These are phyloP conservation scores for Entomobrya multifasciata DNA, from an alignment of 2,888 invertebrate species.

Conservation along the genomic window DNA sequence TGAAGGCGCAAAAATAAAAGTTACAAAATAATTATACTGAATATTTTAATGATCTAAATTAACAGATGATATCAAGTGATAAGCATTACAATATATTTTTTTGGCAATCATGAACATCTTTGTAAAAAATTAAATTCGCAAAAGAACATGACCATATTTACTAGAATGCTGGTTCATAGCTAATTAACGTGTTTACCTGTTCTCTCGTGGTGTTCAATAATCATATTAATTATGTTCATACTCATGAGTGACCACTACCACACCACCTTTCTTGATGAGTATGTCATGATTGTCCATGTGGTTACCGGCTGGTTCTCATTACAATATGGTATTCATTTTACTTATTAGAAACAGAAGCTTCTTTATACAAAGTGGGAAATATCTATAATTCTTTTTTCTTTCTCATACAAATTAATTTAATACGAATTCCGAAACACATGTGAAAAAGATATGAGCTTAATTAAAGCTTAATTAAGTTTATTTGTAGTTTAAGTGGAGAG, in stretches of 20 bases:
- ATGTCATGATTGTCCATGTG: too few species aligned
- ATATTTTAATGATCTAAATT: not conserved
- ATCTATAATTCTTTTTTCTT: too few species aligned
- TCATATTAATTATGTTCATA: not conserved
- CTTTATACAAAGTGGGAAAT: too few species aligned
- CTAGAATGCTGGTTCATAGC: too few species aligned
- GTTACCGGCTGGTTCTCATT: not conserved
- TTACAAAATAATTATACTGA: not conserved
- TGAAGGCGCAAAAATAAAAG: not conserved
- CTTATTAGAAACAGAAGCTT: too few species aligned
- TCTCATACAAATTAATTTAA: not conserved
- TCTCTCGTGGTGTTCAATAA: conserved; percentile 4
- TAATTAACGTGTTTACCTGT: too few species aligned
- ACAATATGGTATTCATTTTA: not conserved
- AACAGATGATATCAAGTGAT: not conserved
- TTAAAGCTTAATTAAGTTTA: conserved; percentile 58
- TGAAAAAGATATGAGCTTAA: conserved; percentile 18
- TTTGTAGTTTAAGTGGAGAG: not conserved
- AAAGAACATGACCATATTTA: too few species aligned
- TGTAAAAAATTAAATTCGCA: too few species aligned
- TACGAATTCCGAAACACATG: conserved; percentile 12
- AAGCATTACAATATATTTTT: too few species aligned
- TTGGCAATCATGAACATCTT: too few species aligned
- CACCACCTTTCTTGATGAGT: too few species aligned
- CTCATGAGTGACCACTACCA: not conserved